Conservation (phyloP, 2,797 vertebrate species). For the Sebastes itinus region DNA sequence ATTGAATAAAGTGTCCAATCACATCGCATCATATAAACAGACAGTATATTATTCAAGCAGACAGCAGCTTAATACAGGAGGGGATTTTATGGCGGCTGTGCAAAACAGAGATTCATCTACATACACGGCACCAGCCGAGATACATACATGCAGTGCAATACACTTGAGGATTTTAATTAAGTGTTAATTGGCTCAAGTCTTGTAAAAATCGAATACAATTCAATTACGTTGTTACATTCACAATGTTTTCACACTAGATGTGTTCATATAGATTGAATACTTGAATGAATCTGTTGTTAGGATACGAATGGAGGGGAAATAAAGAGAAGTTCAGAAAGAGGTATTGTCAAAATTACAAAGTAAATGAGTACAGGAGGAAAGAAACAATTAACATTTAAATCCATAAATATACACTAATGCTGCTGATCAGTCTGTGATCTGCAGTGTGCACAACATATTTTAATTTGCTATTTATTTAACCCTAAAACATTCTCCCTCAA, state of each 20-base stretch:
- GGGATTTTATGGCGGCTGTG: not conserved
- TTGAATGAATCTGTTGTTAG: not conserved
- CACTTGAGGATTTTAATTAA: not conserved
- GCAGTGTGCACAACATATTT: not conserved
- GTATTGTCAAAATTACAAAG: not conserved
- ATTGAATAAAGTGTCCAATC: slow-evolving; percentile 28
- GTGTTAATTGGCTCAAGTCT: not conserved
- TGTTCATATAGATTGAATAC: not conserved
- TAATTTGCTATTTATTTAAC: not conserved
- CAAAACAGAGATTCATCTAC: not conserved
- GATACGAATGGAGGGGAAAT: not conserved
- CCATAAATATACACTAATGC: not conserved
- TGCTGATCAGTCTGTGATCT: not conserved
- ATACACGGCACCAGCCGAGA: not conserved
- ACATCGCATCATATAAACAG: slow-evolving; percentile 30
- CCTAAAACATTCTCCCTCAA: not conserved
- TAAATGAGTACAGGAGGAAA: not conserved
- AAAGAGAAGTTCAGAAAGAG: not conserved
- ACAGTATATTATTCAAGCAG: slow-evolving; percentile 19
- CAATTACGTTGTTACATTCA: not conserved
- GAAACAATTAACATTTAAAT: not conserved
- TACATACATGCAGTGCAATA: not conserved
- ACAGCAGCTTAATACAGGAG: slow-evolving; percentile 10
- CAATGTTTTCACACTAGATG: not conserved
- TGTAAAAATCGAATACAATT: not conserved